Base-by-base conservation (phyloP, 2,797 vertebrate genomes). In the Rhinella marina region DNA sequence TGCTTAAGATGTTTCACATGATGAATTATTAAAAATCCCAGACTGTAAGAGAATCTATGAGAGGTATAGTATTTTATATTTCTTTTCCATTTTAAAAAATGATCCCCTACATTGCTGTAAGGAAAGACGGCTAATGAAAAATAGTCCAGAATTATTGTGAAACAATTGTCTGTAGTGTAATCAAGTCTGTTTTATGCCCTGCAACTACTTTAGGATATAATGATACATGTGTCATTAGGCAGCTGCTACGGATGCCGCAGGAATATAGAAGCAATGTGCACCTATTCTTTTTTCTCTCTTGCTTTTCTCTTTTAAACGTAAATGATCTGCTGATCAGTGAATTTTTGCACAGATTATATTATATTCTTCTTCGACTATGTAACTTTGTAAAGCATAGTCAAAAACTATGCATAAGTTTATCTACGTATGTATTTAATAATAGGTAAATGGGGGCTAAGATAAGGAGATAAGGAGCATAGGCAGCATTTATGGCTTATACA, bases 141-240 rank as follows among this genome's bases (percentile, higher is more conserved):
- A 96, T 95, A 93, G 94, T 90, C 92, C 90, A 90, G 95, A 95
- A 95, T 95, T 95, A 96, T 96, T 95, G 95, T 94, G 95, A 94
- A 96, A 96, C 95, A 96, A 96, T 96, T 95, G 96, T 96, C 95
- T 95, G 94, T 94, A 95, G 95, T 96, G 95, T 96, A 96, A 96
- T 96, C 95, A 96, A 96, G 94, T 96, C 95, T 96, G 94, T 93
- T 94, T 95, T 84, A 92, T 96, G 94, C 96, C 95, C 95, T 96
- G 92, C 94, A 96, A 96, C 95, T 95, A 96, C 95, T 95, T 91
- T 91, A 93, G 93, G 94, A 95, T 95, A 93, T 96, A 96, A 96
- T 96, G 96, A 96, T 95, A 95, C 95, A 96, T 96, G 95, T 96
- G 93, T 95, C 96, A 96, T 96, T 96, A 96, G 95, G 94, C 95